phyloP scores from a whole-genome alignment of 2,888 invertebrate genomes.

The Automeris io region DNA sequence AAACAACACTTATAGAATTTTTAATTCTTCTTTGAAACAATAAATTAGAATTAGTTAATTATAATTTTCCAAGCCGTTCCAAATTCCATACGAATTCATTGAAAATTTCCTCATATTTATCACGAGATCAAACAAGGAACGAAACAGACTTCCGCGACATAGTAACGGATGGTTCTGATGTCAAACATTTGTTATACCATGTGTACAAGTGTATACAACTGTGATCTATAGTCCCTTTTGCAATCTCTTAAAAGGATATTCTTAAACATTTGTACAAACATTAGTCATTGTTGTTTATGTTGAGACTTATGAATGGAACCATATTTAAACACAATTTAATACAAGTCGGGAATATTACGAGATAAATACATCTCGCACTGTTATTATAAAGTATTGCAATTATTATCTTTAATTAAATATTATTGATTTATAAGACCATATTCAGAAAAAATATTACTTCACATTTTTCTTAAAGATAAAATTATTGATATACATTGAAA shows the following conservation, averaged over 20 bases:
- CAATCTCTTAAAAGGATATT: slow-evolving; percentile 7
- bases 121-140: background rate
- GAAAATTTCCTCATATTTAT: background rate
- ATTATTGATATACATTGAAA: too few relatives aligned
- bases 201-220: background rate
- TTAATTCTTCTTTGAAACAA: too few relatives aligned
- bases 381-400: too few relatives aligned
- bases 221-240: slow-evolving; percentile 6
- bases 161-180: background rate
- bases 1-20: too few relatives aligned
- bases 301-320: background rate
- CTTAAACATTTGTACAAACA: slow-evolving; percentile 1
- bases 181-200: slow-evolving; percentile 4
- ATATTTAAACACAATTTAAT: too few relatives aligned
- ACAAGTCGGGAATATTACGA: too few relatives aligned
- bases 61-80: background rate
- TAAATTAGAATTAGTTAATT: background rate
- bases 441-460: too few relatives aligned
- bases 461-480: too few relatives aligned
- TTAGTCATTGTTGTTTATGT: slow-evolving; percentile 8
- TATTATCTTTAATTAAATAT: too few relatives aligned
- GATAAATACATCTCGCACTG: too few relatives aligned
- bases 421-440: too few relatives aligned
- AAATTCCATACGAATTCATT: background rate
- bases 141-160: background rate